Base-by-base conservation (phyloP, 2,113 vertebrate species). In the Hemiprocne comata region DNA sequence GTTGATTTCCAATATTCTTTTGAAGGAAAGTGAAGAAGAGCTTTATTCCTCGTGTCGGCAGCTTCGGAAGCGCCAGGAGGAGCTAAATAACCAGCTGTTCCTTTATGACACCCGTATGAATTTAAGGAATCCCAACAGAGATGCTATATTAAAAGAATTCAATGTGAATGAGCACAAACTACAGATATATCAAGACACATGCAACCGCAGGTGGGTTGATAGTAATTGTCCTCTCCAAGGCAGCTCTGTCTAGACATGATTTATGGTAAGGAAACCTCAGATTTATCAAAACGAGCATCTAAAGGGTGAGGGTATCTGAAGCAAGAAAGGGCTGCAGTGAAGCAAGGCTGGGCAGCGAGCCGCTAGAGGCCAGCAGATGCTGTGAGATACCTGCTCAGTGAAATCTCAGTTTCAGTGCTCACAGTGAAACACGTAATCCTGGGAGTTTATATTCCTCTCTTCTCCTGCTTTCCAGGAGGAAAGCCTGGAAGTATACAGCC, bases 21-120 rank as follows among this genome's bases (percentile, higher is more conserved):
- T 78, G 80, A 90, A 99, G 99, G 98, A 98, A 95, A 97, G 97
- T 0, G 98, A 99, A 94, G 99, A 99, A 94, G 99, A 99, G 44
- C 98, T 99, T 42, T 99, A 99, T 79, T 99, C 99, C 2, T 99
- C 99, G 0, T 99, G 98, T 79, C 98, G 97, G 79, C 99, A 99
- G 62, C 98, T 99, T 89, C 98, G 97, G 79, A 98, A 98, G 73
- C 98, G 98, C 48, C 98, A 99, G 65, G 97, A 98, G 1, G 98
- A 99, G 75, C 90, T 98, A 6, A 97, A 98, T 90, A 97, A 97
- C 17, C 98, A 99, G 64, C 95, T 98, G 13, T 98, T 98, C 78
- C 96, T 99, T 42, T 99, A 99, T 19, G 99, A 99, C 95, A 98
- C 97, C 1, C 99, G 99, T 71, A 53, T 89, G 89, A 98, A 98